Conservation (phyloP, 2,888 invertebrate genomes). For the Hanleya hanleyi region DNA sequence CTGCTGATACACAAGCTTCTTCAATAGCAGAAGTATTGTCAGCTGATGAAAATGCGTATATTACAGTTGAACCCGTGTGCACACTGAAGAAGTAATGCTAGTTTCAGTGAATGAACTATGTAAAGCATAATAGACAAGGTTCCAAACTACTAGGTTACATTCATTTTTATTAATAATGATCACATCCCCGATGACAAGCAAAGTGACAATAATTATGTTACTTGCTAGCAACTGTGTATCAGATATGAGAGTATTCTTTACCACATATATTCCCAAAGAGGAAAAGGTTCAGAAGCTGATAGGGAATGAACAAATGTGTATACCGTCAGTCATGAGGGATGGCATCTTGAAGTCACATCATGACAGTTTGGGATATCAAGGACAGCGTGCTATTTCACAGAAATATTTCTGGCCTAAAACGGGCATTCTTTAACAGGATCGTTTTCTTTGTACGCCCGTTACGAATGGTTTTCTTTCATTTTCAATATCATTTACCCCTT, state of each 20-base stretch:
- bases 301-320: background rate
- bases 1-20: background rate
- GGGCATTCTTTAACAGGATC: too few species aligned
- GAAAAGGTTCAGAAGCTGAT: background rate
- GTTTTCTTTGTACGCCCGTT: too few species aligned
- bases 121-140: background rate
- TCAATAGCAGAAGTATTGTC: background rate
- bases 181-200: background rate
- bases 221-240: background rate
- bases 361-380: conserved; percentile 4
- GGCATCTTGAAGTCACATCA: conserved; percentile 1
- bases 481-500: too few species aligned
- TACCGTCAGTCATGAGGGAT: background rate
- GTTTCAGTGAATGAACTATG: background rate
- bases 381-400: background rate
- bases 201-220: background rate
- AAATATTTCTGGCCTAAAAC: conserved; percentile 9
- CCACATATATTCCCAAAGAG: background rate
- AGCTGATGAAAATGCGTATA: background rate
- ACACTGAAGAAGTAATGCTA: background rate
- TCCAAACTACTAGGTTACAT: background rate
- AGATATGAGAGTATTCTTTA: background rate
- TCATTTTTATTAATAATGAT: background rate
- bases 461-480: too few species aligned
- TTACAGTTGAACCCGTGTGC: background rate